These are phyloP conservation scores for Caenorhabditis sp. DNA, from an alignment of 2,888 invertebrate genomes.

Conservation along the genomic window DNA sequence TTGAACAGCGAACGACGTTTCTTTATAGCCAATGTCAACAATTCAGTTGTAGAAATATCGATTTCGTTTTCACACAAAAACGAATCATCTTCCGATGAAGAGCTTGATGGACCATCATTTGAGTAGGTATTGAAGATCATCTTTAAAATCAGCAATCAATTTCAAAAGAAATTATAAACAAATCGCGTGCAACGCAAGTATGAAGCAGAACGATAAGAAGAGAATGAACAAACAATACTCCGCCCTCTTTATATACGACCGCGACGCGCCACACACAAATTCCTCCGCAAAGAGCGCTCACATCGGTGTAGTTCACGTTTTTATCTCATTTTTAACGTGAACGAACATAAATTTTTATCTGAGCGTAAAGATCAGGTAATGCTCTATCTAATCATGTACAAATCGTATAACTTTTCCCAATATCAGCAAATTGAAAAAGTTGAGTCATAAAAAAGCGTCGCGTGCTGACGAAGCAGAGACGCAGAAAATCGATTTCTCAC, in stretches of 20 bases:
- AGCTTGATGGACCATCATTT: slow-evolving; percentile 21
- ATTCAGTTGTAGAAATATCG: slow-evolving; percentile 45
- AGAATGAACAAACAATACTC: slow-evolving; percentile 8
- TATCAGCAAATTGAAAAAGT: too few relatives aligned
- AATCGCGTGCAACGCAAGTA: slow-evolving; percentile 15
- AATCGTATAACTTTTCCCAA: too few relatives aligned
- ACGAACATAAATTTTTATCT: too few relatives aligned
- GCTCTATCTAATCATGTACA: too few relatives aligned
- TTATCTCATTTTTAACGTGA: too few relatives aligned
- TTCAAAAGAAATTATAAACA: slow-evolving; percentile 1
- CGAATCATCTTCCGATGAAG: slow-evolving; percentile 43
- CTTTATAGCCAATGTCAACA: slow-evolving; percentile 58
- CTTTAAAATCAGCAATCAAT: slow-evolving; percentile 15
- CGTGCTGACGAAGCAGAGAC: background rate
- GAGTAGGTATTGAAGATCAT: slow-evolving; percentile 22
- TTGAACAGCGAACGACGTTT: slow-evolving; percentile 51
- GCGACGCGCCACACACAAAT: background rate
- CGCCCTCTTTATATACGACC: slow-evolving; percentile 18
- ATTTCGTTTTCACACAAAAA: slow-evolving; percentile 6
- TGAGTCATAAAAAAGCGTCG: too few relatives aligned
- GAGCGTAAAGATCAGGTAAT: too few relatives aligned
- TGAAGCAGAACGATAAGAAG: slow-evolving; percentile 7
- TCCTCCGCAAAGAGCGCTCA: slow-evolving; percentile 41
- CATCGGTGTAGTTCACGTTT: slow-evolving; percentile 3
- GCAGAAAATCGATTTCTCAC: background rate